Evolutionary conservation across 1,140 invertebrate genomes (phyloP).

Genomic region (Anthonomus grandis): DNA sequence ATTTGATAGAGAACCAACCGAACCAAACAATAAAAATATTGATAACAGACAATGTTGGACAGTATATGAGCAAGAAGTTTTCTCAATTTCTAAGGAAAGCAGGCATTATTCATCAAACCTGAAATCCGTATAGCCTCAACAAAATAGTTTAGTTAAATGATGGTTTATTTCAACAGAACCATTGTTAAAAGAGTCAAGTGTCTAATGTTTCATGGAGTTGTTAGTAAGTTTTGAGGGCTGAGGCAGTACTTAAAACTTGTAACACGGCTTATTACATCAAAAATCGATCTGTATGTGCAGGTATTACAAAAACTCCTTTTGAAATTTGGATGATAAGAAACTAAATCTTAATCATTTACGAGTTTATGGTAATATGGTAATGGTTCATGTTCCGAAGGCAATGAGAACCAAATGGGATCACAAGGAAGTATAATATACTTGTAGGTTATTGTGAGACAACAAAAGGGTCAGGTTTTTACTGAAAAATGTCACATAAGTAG

Average conservation of each 20-base stretch:
- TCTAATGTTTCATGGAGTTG: slow-evolving; percentile 41
- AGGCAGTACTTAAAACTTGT: too few relatives aligned
- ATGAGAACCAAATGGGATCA: slow-evolving; percentile 35
- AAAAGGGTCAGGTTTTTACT: slow-evolving; percentile 37
- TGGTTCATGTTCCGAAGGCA: slow-evolving; percentile 41
- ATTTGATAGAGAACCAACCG: slow-evolving; percentile 37
- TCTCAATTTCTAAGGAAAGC: slow-evolving; percentile 31
- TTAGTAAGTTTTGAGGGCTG: slow-evolving; percentile 45
- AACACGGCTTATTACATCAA: slow-evolving; percentile 49
- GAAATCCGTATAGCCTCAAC: slow-evolving; percentile 43
- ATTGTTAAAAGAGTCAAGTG: slow-evolving; percentile 45
- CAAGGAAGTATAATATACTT: slow-evolving; percentile 33
- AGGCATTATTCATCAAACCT: slow-evolving; percentile 36
- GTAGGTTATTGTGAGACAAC: slow-evolving; percentile 28
- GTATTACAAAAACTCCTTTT: slow-evolving; percentile 29
- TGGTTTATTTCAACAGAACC: slow-evolving; percentile 48
- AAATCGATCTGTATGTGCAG: slow-evolving; percentile 41
- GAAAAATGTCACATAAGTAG: too few relatives aligned
- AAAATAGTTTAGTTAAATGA: slow-evolving; percentile 50
- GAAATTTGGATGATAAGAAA: slow-evolving; percentile 35
- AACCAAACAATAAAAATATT: slow-evolving; percentile 39
- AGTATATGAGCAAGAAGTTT: slow-evolving; percentile 37
- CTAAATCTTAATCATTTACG: slow-evolving; percentile 37
- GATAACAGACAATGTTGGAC: slow-evolving; percentile 28
- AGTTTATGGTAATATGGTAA: slow-evolving; percentile 38